Base-by-base conservation (phyloP, 2,888 invertebrate species). In the Nemoura dubitans region DNA sequence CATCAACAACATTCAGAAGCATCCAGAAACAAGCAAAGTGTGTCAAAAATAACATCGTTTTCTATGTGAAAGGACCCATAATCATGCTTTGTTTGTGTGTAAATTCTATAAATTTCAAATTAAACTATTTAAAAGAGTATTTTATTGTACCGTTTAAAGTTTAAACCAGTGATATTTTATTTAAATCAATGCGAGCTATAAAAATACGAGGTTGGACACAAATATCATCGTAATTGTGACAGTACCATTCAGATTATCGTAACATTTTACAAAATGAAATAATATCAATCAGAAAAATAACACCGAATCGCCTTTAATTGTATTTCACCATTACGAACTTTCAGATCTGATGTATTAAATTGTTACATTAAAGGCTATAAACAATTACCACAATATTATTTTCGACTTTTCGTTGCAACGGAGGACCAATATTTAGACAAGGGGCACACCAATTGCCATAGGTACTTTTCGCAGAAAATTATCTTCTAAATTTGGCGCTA, bases 11-110 rank as follows among this genome's bases (percentile, higher is more conserved):
- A 36, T 36, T 36, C 36, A 36, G 36, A 36, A 36, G 3, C 28
- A 78, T 78, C 78, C 36, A 76, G 26, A 21, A 30, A n/a, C 30
- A 81, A 81, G 27, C 81, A 81, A 16, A 81, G 81, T 81, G 81
- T 81, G 28, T 1, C 28, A 28, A 81, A n/a, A 28, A 25, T 81
- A 81, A 28, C 81, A 81, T 81, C 81, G 30, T 81, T 81, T 30
- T 28, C 28, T 28, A 81, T 81, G 81, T 81, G 81, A 81, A 30
- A 81, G 28, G 81, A 30, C 28, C 81, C 30, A 29, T 81, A 28
- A 10, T 21, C 59, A 59, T 59, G 59, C 59, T 59, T 59, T 59
- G 59, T 21, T 59, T 59, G 59, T 59, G 59, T 59, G 59, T 59
- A 59, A 59, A 59, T 59, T 59, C 59, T 59, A 59, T 59, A 59